Percentiles rank a stretch among this genome's conserved stretches.
phyloP scores from a whole-genome alignment of 1,140 invertebrate species.

The Nasonia longicornis region DNA sequence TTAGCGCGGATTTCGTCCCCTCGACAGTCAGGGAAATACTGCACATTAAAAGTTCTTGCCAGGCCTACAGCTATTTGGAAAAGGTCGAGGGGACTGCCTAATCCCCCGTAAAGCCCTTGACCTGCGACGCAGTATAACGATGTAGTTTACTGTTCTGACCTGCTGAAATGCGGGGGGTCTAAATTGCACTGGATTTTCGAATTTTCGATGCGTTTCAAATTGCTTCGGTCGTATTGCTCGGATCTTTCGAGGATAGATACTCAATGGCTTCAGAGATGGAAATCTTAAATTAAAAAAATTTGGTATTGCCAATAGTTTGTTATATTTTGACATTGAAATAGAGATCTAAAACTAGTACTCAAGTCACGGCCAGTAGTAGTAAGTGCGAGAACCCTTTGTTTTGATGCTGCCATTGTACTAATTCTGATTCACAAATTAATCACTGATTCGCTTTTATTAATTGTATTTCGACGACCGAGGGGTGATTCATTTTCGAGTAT shows the following conservation, averaged over 20 bases:
- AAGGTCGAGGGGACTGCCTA: neutral
- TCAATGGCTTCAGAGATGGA: too few relatives aligned
- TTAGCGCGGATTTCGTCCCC: conserved; percentile 7
- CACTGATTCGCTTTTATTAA: neutral
- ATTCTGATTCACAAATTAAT: neutral
- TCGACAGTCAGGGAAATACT: neutral
- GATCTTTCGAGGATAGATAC: too few relatives aligned
- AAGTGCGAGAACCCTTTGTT: too few relatives aligned
- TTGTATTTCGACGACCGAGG: too few relatives aligned
- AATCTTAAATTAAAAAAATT: too few relatives aligned
- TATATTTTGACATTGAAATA: too few relatives aligned
- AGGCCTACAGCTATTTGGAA: neutral
- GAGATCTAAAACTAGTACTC: too few relatives aligned
- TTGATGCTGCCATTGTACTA: neutral
- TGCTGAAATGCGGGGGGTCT: neutral
- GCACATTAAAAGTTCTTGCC: neutral
- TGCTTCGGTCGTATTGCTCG: neutral
- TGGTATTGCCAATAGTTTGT: too few relatives aligned
- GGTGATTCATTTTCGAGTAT: too few relatives aligned
- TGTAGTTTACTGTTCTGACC: neutral
- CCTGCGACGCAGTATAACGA: neutral
- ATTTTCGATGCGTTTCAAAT: neutral
- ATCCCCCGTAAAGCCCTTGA: neutral
- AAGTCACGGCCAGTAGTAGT: too few relatives aligned
- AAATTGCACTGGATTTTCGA: neutral